Evolutionary conservation across 1,140 invertebrate genomes (phyloP).

Genomic region (Leucophenga varia): DNA sequence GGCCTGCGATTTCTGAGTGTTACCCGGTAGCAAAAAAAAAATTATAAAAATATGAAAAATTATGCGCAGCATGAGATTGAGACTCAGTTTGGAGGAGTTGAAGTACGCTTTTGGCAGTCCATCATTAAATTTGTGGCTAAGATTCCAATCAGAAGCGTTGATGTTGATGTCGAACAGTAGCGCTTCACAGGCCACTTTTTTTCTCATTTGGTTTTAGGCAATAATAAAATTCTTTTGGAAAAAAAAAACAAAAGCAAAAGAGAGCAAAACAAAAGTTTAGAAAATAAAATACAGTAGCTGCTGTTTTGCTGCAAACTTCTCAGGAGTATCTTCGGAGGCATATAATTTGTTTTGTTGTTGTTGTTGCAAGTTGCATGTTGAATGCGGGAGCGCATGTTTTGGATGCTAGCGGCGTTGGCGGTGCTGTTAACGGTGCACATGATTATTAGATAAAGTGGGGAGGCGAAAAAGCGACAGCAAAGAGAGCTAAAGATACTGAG

Average conservation of each 20-base stretch:
- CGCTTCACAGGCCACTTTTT: too few species aligned
- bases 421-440: too few species aligned
- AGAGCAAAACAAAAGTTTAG: too few species aligned
- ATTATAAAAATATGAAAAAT: constrained; percentile 54
- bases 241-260: constrained; percentile 14
- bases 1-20: too few species aligned
- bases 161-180: too few species aligned
- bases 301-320: constrained; percentile 17
- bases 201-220: constrained; percentile 16
- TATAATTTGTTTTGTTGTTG: constrained; percentile 37
- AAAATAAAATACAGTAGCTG: too few species aligned
- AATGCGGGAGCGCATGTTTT: too few species aligned
- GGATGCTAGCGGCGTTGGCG: constrained; percentile 3
- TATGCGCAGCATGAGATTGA: constrained; percentile 26
- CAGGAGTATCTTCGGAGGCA: constrained; percentile 19
- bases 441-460: constrained; percentile 34
- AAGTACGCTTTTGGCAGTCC: constrained; percentile 53
- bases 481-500: too few species aligned
- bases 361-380: too few species aligned
- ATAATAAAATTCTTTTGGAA: constrained; percentile 26
- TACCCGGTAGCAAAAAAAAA: constrained; percentile 54
- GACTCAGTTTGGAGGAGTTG: too few species aligned
- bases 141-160: constrained; percentile 48
- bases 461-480: too few species aligned
- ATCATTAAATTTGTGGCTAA: constrained; percentile 52